A percentile compares a stretch with the other conserved stretches of the same genome.
phyloP scores from a whole-genome alignment of 1,140 invertebrate genomes.

The Drosophila nebulosa region DNA sequence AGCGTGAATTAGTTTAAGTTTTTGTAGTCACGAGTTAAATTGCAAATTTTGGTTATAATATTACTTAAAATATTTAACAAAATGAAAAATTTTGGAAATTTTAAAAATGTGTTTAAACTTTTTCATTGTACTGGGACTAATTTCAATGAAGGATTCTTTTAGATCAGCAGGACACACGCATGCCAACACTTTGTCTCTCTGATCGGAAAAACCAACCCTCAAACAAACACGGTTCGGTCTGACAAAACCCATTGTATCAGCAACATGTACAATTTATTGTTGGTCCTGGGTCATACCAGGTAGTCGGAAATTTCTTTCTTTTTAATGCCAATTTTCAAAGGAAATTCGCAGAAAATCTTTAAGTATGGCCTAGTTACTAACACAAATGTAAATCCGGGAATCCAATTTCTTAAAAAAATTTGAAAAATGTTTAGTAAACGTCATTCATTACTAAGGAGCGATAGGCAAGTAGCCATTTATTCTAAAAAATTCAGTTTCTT shows the following conservation, averaged over 20 bases:
- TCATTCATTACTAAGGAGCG: too few relatives aligned
- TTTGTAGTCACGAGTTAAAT: not conserved
- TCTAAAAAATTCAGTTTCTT: too few relatives aligned
- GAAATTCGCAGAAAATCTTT: not conserved
- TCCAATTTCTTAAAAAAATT: too few relatives aligned
- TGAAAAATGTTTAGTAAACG: too few relatives aligned
- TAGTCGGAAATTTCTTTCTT: slow-evolving; percentile 9
- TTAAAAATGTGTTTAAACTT: too few relatives aligned
- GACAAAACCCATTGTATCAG: slow-evolving; percentile 15
- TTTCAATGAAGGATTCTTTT: slow-evolving; percentile 12
- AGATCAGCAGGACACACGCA: not conserved
- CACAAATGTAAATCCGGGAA: not conserved
- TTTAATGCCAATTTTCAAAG: not conserved
- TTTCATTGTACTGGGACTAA: slow-evolving; percentile 20
- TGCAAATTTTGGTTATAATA: not conserved
- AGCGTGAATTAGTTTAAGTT: not conserved
- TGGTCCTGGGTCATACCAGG: slow-evolving; percentile 12
- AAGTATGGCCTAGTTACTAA: not conserved
- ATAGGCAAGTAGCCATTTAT: too few relatives aligned
- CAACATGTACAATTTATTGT: not conserved
- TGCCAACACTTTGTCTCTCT: slow-evolving; percentile 18
- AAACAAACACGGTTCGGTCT: not conserved
- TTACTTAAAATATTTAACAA: too few relatives aligned
- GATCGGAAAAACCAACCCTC: slow-evolving; percentile 55
- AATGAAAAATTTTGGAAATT: too few relatives aligned